phyloP scores from a whole-genome alignment of 2,888 invertebrate species.

The Euzophera pinguis region DNA sequence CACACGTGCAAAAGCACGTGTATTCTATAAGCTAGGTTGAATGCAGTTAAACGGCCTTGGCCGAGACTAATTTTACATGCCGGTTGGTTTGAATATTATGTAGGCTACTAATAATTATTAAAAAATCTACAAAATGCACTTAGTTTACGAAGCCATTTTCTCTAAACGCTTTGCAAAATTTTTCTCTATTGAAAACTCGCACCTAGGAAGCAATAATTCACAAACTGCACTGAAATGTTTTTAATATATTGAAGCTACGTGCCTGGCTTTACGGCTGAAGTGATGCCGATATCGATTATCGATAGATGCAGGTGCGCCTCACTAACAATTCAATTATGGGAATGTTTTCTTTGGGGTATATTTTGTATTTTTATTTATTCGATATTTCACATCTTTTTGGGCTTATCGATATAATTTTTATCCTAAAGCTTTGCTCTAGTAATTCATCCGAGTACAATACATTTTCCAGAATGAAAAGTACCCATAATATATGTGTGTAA shows the following conservation, averaged over 20 bases:
- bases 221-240: background rate
- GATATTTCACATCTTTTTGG: background rate
- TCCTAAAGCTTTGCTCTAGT: too few species aligned
- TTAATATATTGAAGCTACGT: constrained; percentile 4
- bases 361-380: background rate
- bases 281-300: constrained; percentile 8
- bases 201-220: background rate
- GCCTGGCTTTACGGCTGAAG: constrained; percentile 1
- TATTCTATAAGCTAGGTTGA: too few species aligned
- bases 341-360: background rate
- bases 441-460: too few species aligned
- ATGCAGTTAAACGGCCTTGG: too few species aligned
- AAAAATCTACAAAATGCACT: constrained; percentile 5
- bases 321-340: constrained; percentile 4
- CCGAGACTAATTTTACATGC: too few species aligned
- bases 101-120: too few species aligned
- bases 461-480: too few species aligned
- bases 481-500: too few species aligned
- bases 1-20: too few species aligned
- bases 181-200: background rate
- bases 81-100: too few species aligned
- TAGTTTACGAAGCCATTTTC: background rate
- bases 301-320: constrained; percentile 10
- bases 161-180: background rate
- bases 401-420: too few species aligned